Base-by-base conservation (phyloP, 2,797 vertebrate species). In the Dromococcyx pavoninus region DNA sequence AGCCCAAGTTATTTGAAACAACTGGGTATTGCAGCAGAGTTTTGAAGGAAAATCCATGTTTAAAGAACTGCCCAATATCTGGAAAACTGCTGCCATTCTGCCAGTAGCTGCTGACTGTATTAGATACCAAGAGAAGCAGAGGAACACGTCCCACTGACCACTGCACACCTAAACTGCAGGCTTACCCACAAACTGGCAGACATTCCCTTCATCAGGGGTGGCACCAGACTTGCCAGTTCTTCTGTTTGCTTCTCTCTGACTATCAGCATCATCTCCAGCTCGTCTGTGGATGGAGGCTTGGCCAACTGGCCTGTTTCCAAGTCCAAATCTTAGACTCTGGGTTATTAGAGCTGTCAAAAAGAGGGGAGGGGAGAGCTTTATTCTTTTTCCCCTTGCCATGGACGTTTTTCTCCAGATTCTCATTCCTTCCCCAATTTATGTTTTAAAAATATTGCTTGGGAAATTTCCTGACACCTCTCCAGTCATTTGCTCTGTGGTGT, bases 291-390 rank as follows among this genome's bases (percentile, higher is more conserved):
- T 70, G 79, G 64, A 94, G 44, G 17, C 69, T 89, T 54, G 91
- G 93, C 86, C 94, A 96, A 5, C 86, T 94, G 92, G 93, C 81
- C 35, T 35, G 37, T 72, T 89, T 95, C 91, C 96, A 96, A 97
- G 69, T 69, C 91, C 81, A 86, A 92, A 88, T 95, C 92, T 95
- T 83, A 89, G 91, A 71, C 61, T 78, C 62, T 51, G 87, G 79
- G 62, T 95, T 92, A 93, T 93, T 94, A 93, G 82, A 93, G 87
- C 82, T 92, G 83, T 94, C 82, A 85, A 89, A 97, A 96, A 10
- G 17, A 28, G 13, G 56, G 83, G 82, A 75, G 62, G 8, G 4
- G 82, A 75, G 62, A 8, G 4, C 0, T 24, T 35, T 60, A 64
- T 84, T 64, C 57, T 35, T 58, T 35, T 16, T 33, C 9, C 35